phyloP scores from a whole-genome alignment of 1,140 invertebrate genomes.

The Drosophila pandora region DNA sequence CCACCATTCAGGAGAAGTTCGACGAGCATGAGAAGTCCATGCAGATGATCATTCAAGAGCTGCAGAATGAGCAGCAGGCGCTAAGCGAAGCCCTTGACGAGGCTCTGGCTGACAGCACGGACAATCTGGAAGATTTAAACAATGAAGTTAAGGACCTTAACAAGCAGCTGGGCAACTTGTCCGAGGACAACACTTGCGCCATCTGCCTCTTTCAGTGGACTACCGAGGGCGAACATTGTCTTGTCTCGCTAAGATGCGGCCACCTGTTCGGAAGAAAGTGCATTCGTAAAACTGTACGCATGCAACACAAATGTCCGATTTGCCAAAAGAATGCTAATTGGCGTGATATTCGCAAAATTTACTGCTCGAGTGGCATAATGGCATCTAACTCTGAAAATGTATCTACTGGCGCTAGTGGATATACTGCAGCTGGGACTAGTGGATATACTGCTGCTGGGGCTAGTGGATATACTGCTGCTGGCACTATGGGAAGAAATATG shows the following conservation, averaged over 20 bases:
- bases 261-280: slow-evolving; percentile 16
- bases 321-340: slow-evolving; percentile 15
- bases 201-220: slow-evolving; percentile 12
- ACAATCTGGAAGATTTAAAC: no score
- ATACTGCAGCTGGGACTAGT: no score
- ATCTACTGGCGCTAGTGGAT: no score
- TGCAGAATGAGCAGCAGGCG: slow-evolving; percentile 1
- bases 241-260: slow-evolving; percentile 15
- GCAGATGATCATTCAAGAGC: slow-evolving; percentile 18
- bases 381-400: no score
- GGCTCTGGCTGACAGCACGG: background rate
- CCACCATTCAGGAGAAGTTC: slow-evolving; percentile 24
- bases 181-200: background rate
- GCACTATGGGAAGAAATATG: no score
- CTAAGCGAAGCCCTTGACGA: slow-evolving; percentile 11
- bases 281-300: slow-evolving; percentile 1
- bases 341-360: slow-evolving; percentile 17
- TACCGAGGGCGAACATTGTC: slow-evolving; percentile 2
- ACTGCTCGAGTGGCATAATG: background rate
- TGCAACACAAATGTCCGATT: background rate
- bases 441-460: no score
- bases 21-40: slow-evolving; percentile 14
- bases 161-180: background rate
- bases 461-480: no score
- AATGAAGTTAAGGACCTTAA: background rate